phyloP scores from a whole-genome alignment of 2,888 invertebrate species.

The Polydrusus cervinus region DNA sequence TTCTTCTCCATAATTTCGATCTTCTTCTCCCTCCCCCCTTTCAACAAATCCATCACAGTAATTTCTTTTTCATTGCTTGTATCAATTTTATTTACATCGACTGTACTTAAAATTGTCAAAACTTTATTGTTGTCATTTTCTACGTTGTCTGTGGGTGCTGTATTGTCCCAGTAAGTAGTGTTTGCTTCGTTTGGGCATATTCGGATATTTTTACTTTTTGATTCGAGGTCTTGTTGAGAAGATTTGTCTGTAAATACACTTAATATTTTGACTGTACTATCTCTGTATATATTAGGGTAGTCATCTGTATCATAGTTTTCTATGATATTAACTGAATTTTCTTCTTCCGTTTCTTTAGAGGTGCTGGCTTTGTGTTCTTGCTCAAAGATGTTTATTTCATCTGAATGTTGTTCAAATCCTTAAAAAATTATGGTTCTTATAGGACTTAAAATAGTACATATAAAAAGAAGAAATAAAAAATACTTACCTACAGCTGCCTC shows the following conservation, averaged over 20 bases:
- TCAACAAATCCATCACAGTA: not conserved
- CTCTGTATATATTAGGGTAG: not conserved
- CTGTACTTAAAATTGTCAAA: conserved; percentile 2
- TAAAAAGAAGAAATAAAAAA: not conserved
- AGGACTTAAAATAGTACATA: no score
- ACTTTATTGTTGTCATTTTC: not conserved
- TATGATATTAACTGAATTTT: not conserved
- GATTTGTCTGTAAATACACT: not conserved
- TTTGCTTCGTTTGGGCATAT: not conserved
- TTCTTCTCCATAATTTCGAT: no score
- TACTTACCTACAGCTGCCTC: conserved; percentile 10
- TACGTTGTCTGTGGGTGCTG: not conserved
- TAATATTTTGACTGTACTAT: not conserved
- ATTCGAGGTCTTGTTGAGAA: not conserved
- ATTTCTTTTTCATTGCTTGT: not conserved
- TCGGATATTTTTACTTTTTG: not conserved
- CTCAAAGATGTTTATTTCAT: not conserved
- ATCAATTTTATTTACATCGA: conserved; percentile 13
- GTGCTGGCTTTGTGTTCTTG: not conserved
- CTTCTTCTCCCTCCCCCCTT: not conserved
- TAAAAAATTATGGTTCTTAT: not conserved
- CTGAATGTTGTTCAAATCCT: conserved; percentile 5
- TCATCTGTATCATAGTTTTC: not conserved
- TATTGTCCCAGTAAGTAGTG: not conserved
- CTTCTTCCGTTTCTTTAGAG: not conserved